Evolutionary conservation across 2,888 invertebrate species (phyloP), one percentile per base, ranked within the genome.

Genomic region (Melinaea marsaeus): DNA sequence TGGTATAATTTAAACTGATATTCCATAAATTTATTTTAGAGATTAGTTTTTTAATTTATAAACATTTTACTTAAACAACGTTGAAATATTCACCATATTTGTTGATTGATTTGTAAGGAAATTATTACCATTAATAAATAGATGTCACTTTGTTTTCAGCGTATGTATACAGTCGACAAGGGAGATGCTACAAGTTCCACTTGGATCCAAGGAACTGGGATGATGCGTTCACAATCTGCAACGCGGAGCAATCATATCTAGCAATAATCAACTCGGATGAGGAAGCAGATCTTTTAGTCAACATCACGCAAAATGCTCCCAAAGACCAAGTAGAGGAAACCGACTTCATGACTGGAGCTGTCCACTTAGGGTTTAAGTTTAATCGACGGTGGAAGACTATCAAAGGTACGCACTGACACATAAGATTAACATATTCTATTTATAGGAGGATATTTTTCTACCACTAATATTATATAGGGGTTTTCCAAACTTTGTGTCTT

Each of bases 111-210:
- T 22, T 22, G 22, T 22, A 22, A 22, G 22, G 22, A 22, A 22
- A 22, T 22, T 22, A 22, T 22, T 22, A 22, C 22, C 22, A 22
- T 22, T 22, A 22, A 22, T 22, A 22, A 22, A 22, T 22, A 22
- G 22, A 22, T 22, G 1, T 22, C 37, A 37, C 11, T 6, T 32
- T 51, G 1, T 32, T 51, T 51, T 51, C 32, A 88, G 87, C 74
- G 63, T 88, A 88, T 68, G 65, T 68, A 55, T 84, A 74, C 69
- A 75, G 78, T 55, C 72, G 72, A 0, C 59, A 75, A 3, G 80
- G 79, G 2, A 78, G 76, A 68, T 88, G 86, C 69, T 88, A 86
- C 73, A 88, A 86, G 65, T 80, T 86, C 63, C 86, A 88, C 63
- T 63, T 79, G 22, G 71, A 69, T 0, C 84, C 85, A 0, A 72